Evolutionary conservation across 2,113 vertebrate species (phyloP), one percentile per base, ranked within the genome.

Genomic region (Irena cyanogastra): DNA sequence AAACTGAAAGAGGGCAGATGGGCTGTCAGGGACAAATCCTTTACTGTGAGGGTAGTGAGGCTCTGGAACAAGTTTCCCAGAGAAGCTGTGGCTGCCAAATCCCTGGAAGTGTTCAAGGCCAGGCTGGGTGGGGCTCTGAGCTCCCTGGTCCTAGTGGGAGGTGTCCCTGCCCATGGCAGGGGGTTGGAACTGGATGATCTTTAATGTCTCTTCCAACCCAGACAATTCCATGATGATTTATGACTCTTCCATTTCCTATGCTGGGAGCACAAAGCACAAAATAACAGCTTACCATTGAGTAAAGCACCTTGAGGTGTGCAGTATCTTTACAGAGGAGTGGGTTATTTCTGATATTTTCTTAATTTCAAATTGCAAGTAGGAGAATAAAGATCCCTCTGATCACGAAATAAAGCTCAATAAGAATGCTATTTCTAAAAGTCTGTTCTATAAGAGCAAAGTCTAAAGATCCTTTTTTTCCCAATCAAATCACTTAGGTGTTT

Each of bases 71-170:
- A 3, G 6, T 28, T 74, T 7, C 19, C n/a, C 30, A n/a, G 35
- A 8, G 35, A 15, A 27, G 35, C 3, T 56, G 85, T 17, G 31
- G n/a, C 1, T 71, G 14, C 6, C 13, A 19, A 21, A 19, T 70
- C 27, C 10, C 31, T 53, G 39, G 28, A 15, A 53, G 3, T 17
- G 26, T 33, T 5, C 18, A 31, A 63, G 49, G 13, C 35, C 26
- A 56, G 35, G 18, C 2, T 63, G 56, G 31, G 5, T 54, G 41
- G 12, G 5, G 54, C 41, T 35, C 47, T 69, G 78, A 61, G 47
- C 20, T 54, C 2, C 17, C 30, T 69, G 54, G 24, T 0, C 1
- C 1, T 19, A 8, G 35, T 37, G 56, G 19, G 1, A 61, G 12
- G 5, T 60, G 23, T 26, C 30, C 24, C 12, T 75, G 13, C 44